Conservation (phyloP, 2,113 vertebrate genomes). For the Salminus brasiliensis region DNA sequence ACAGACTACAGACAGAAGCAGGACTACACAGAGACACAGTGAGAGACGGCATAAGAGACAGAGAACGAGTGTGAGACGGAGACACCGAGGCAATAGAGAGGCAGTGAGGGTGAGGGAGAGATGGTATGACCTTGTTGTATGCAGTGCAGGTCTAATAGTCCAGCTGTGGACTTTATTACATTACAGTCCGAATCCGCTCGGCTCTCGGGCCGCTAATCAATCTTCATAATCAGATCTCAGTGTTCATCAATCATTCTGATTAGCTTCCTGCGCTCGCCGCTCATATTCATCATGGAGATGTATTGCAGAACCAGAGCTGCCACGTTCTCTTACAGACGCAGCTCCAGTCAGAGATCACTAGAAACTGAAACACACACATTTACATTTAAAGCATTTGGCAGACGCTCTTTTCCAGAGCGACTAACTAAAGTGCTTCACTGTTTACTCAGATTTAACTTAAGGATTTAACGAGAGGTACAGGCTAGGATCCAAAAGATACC, state of each 20-base stretch:
- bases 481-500: too few species aligned
- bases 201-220: background rate
- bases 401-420: too few species aligned
- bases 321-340: background rate
- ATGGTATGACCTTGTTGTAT: background rate
- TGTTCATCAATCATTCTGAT: constrained; percentile 28
- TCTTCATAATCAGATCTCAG: background rate
- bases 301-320: background rate
- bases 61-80: background rate
- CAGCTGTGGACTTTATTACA: constrained; percentile 20
- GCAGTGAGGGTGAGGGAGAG: background rate
- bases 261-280: background rate
- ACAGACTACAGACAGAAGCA: too few species aligned
- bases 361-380: background rate
- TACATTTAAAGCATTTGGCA: too few species aligned
- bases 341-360: background rate
- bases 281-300: background rate
- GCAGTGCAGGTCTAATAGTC: constrained; percentile 23
- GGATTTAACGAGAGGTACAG: too few species aligned
- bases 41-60: too few species aligned
- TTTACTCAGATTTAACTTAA: too few species aligned
- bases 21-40: too few species aligned
- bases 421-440: too few species aligned
- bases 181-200: background rate
- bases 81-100: too few species aligned